These are phyloP conservation scores for Stegodyphus mimosarum DNA, from an alignment of 1,140 invertebrate species.

Conservation along the genomic window DNA sequence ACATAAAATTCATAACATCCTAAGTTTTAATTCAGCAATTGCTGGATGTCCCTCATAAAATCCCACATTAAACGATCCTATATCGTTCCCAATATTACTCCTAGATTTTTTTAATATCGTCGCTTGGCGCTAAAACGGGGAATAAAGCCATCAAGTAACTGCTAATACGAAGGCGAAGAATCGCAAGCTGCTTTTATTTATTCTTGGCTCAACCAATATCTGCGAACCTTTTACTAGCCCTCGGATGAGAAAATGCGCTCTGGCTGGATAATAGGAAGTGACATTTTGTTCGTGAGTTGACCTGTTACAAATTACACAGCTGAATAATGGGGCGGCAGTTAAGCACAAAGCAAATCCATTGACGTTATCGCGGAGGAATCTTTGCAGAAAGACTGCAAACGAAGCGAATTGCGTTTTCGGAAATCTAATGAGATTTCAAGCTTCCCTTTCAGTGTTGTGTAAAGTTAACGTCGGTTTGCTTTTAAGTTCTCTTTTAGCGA, in stretches of 20 bases:
- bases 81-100: too few species aligned
- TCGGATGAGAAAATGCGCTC: not conserved
- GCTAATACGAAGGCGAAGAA: slow-evolving; percentile 1
- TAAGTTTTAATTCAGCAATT: too few species aligned
- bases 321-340: slow-evolving; percentile 2
- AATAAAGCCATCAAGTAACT: slow-evolving; percentile 13
- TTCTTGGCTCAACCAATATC: not conserved
- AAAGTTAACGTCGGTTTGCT: too few species aligned
- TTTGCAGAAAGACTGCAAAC: not conserved
- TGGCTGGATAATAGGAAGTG: not conserved
- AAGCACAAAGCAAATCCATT: slow-evolving; percentile 4
- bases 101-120: not conserved
- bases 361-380: not conserved
- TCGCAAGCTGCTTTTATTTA: not conserved
- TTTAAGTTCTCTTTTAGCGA: too few species aligned
- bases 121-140: not conserved
- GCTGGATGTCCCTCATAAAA: too few species aligned
- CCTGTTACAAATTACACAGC: slow-evolving; percentile 10
- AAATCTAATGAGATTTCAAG: too few species aligned
- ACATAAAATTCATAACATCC: too few species aligned
- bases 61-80: too few species aligned
- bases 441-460: too few species aligned
- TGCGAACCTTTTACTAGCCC: not conserved
- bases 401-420: not conserved
- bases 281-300: not conserved